Percentiles rank a stretch among this genome's conserved stretches.
Evolutionary conservation across 2,113 vertebrate species (phyloP).

Genomic region (Sphyrna mokarran): DNA sequence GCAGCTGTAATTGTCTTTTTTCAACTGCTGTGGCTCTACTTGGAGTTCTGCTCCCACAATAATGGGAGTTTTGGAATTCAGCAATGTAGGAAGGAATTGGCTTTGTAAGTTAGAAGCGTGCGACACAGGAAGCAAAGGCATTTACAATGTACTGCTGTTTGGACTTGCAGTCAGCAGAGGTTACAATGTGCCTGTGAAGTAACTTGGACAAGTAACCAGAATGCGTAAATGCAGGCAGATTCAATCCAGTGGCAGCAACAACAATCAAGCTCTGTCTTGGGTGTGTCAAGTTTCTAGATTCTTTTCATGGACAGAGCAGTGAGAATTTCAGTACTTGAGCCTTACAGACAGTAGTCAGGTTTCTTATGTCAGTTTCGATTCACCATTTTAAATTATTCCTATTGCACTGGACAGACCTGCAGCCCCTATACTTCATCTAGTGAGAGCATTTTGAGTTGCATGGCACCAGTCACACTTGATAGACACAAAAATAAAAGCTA

Average conservation of each 20-base stretch:
- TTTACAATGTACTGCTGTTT: neutral
- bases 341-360: too few species aligned
- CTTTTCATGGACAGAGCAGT: neutral
- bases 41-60: neutral
- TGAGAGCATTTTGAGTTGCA: too few species aligned
- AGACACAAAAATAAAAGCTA: neutral
- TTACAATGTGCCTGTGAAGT: neutral
- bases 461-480: neutral
- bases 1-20: neutral
- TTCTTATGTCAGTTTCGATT: neutral
- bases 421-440: neutral
- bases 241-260: neutral
- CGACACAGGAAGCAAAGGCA: neutral
- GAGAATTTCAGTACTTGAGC: neutral
- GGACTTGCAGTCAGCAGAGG: neutral
- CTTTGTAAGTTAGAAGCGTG: neutral
- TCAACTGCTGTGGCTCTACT: neutral
- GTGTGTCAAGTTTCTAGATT: neutral
- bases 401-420: neutral
- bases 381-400: neutral
- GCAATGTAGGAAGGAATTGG: neutral
- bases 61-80: neutral
- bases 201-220: neutral
- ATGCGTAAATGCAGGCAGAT: neutral
- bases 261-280: neutral